Conservation (phyloP, 2,888 invertebrate species). For the Cheilosia grossa region DNA sequence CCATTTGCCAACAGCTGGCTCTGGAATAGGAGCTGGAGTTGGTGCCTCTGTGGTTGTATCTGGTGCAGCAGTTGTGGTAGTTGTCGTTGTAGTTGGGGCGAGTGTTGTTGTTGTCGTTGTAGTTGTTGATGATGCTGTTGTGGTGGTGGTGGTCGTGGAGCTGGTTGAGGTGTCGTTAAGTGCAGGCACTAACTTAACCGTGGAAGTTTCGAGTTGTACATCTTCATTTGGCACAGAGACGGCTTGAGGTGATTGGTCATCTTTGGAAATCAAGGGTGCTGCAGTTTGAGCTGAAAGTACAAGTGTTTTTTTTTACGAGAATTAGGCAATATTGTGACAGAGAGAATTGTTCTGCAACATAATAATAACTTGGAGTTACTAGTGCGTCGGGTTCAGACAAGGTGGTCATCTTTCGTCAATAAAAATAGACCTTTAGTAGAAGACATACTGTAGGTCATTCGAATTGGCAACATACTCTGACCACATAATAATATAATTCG, state of each 20-base stretch:
- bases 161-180: background rate
- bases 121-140: constrained; percentile 75
- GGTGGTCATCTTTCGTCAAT: no score
- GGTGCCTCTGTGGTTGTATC: constrained; percentile 80
- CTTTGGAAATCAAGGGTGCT: background rate
- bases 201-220: background rate
- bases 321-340: no score
- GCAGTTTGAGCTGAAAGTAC: constrained; percentile 1
- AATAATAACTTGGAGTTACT: no score
- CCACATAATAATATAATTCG: no score
- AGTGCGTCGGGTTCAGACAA: no score
- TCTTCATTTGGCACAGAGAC: background rate
- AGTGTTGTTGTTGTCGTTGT: constrained; percentile 79
- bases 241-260: background rate
- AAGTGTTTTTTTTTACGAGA: background rate
- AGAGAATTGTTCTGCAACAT: background rate
- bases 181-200: background rate
- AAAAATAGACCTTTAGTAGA: no score
- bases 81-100: constrained; percentile 77
- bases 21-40: constrained; percentile 78
- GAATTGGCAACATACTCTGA: no score
- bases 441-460: no score
- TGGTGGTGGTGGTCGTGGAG: constrained; percentile 59
- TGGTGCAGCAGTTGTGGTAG: constrained; percentile 78
- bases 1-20: constrained; percentile 84